A percentile compares a stretch with the other conserved stretches of the same genome.
These are phyloP conservation scores for Ecdyonurus torrentis DNA, from an alignment of 2,888 invertebrate genomes.

Conservation along the genomic window DNA sequence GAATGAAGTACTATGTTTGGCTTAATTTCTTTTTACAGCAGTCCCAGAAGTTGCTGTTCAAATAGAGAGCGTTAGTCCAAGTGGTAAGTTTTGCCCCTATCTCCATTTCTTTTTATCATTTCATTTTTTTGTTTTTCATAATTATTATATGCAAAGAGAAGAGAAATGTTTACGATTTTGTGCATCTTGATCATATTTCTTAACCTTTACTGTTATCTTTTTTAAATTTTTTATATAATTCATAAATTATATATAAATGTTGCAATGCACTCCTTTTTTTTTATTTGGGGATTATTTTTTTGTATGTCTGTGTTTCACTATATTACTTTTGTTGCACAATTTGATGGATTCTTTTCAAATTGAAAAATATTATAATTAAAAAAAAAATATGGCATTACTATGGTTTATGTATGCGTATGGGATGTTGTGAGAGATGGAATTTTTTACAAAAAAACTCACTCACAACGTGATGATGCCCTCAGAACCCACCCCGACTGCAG, in stretches of 20 bases:
- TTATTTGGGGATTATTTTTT: too few species aligned
- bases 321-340: background rate
- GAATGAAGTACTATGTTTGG: background rate
- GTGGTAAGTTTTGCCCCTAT: constrained; percentile 9
- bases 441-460: too few species aligned
- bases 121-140: background rate
- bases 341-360: too few species aligned
- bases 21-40: constrained; percentile 9
- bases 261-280: too few species aligned
- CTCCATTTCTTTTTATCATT: background rate
- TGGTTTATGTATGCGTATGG: too few species aligned
- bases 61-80: constrained; percentile 11
- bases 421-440: background rate
- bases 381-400: background rate
- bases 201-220: background rate
- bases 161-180: too few species aligned
- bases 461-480: background rate
- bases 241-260: too few species aligned
- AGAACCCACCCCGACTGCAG: background rate
- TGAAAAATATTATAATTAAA: too few species aligned
- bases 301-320: too few species aligned
- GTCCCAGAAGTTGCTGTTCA: constrained; percentile 9
- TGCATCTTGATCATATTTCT: background rate
- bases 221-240: too few species aligned
- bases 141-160: background rate